phyloP scores from a whole-genome alignment of 2,888 invertebrate genomes.

The Miltochrista miniata region DNA sequence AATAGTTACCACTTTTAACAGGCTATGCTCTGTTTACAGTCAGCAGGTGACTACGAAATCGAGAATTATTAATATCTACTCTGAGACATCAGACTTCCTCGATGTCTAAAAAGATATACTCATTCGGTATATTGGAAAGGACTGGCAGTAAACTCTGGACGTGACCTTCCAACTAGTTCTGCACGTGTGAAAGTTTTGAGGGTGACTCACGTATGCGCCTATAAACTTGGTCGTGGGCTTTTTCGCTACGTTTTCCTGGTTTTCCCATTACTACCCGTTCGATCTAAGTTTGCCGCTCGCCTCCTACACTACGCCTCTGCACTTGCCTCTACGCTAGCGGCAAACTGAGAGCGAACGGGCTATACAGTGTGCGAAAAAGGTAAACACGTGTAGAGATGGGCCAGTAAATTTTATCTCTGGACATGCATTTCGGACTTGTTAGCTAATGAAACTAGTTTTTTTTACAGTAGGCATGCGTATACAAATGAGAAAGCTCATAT shows the following conservation, averaged over 20 bases:
- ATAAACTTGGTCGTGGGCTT: slow-evolving; percentile 14
- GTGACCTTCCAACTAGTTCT: slow-evolving; percentile 3
- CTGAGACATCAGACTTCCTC: too few relatives aligned
- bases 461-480: neutral
- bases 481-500: too few relatives aligned
- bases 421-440: neutral
- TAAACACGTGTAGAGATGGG: neutral
- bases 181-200: slow-evolving; percentile 1
- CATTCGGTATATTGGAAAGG: neutral
- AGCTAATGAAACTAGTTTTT: neutral
- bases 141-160: slow-evolving; percentile 1
- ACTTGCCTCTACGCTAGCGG: too few relatives aligned
- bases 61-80: too few relatives aligned
- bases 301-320: too few relatives aligned
- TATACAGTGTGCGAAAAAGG: neutral
- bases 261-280: slow-evolving; percentile 2
- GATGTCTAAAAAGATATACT: too few relatives aligned
- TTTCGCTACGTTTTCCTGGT: slow-evolving; percentile 14
- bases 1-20: too few relatives aligned
- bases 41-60: too few relatives aligned
- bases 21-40: too few relatives aligned
- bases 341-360: too few relatives aligned
- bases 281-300: too few relatives aligned
- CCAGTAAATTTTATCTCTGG: neutral
- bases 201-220: slow-evolving; percentile 17